Percentiles rank a stretch among this genome's conserved stretches.
These are phyloP conservation scores for Cynopterus brachyotis DNA, from an alignment of 2,113 vertebrate species.

Conservation along the genomic window DNA sequence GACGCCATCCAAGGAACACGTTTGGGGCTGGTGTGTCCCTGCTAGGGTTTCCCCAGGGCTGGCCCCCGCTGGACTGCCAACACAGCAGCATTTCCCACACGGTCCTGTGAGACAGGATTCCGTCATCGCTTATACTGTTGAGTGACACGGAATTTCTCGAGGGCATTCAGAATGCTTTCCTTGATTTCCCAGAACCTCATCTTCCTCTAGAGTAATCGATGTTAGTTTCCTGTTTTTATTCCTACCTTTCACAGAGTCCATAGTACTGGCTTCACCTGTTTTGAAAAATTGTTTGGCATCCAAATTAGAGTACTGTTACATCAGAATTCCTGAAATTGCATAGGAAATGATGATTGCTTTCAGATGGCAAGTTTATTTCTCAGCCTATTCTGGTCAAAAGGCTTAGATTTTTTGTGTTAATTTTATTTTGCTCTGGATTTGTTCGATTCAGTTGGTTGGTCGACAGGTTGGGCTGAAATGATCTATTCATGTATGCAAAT, in stretches of 20 bases:
- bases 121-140: slow-evolving; percentile 73
- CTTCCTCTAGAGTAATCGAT: slow-evolving; percentile 80
- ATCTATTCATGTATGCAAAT: neutral
- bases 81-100: slow-evolving; percentile 76
- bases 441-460: neutral
- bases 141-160: slow-evolving; percentile 81
- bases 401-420: neutral
- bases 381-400: neutral
- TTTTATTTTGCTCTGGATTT: neutral
- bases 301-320: slow-evolving; percentile 53
- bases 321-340: neutral
- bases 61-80: neutral
- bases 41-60: slow-evolving; percentile 74
- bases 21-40: slow-evolving; percentile 66
- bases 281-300: slow-evolving; percentile 60
- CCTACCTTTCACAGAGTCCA: slow-evolving; percentile 55
- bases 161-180: slow-evolving; percentile 79
- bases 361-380: slow-evolving; percentile 38
- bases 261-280: slow-evolving; percentile 39
- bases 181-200: slow-evolving; percentile 80
- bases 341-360: neutral
- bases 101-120: slow-evolving; percentile 74
- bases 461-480: neutral
- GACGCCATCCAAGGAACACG: slow-evolving; percentile 70
- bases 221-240: slow-evolving; percentile 77